A percentile compares a stretch with the other conserved stretches of the same genome.
Conservation (phyloP, 2,797 vertebrate species). For the Clangula hyemalis region DNA sequence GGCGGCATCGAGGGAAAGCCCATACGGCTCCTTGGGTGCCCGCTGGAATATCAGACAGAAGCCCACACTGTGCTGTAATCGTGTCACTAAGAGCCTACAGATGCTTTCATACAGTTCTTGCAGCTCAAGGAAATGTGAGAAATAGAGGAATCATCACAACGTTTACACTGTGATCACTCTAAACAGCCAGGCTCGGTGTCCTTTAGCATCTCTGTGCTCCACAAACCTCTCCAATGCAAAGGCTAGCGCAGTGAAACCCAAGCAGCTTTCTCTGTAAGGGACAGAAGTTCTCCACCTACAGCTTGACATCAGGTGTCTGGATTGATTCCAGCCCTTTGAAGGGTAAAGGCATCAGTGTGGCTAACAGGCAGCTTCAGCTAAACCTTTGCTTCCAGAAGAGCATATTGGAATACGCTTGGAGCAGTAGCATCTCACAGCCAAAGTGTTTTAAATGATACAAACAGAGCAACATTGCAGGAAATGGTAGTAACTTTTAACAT, state of each 20-base stretch:
- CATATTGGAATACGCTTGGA: not conserved
- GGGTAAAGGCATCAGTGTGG: not conserved
- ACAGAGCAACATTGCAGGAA: not conserved
- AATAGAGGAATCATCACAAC: not conserved
- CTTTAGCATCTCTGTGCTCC: not conserved
- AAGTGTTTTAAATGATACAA: not conserved
- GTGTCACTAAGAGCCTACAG: not conserved
- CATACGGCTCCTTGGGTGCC: fast-evolving
- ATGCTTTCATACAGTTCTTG: slow-evolving; percentile 18
- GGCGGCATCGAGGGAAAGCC: not conserved
- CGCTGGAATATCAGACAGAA: not conserved
- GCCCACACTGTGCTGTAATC: not conserved
- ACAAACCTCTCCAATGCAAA: not conserved
- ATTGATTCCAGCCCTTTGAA: not conserved
- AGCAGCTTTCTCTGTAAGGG: not conserved
- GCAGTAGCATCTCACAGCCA: not conserved
- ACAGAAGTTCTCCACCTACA: not conserved
- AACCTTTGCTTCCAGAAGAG: not conserved
- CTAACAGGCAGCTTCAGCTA: not conserved
- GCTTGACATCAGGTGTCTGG: not conserved
- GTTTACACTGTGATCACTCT: not conserved
- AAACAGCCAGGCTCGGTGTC: not conserved
- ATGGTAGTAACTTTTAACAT: not conserved
- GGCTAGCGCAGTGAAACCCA: not conserved
- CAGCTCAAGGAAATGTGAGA: not conserved